phyloP scores from a whole-genome alignment of 1,140 invertebrate species.

The Drosophila asahinai region DNA sequence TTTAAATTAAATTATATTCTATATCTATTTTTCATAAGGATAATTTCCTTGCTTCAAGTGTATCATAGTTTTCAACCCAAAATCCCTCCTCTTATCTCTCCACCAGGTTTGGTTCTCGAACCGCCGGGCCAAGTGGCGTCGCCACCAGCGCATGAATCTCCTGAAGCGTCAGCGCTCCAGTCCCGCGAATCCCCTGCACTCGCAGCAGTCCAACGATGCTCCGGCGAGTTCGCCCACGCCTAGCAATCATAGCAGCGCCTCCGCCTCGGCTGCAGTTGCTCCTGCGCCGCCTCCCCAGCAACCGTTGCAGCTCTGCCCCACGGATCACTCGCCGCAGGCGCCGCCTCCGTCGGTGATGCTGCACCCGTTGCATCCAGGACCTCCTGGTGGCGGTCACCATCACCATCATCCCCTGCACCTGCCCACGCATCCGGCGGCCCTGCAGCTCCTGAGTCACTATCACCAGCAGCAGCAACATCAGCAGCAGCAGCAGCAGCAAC shows the following conservation, averaged over 20 bases:
- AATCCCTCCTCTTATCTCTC: not conserved
- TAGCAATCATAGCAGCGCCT: conserved; percentile 74
- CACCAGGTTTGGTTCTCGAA: conserved; percentile 98
- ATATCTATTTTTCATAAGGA: not conserved
- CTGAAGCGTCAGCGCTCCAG: conserved; percentile 90
- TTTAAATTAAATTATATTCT: not conserved
- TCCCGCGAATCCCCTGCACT: conserved; percentile 74
- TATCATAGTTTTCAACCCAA: not conserved
- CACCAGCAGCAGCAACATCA: conserved; percentile 72
- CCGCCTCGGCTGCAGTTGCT: conserved; percentile 55
- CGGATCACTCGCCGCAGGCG: conserved; percentile 60
- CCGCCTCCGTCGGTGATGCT: conserved; percentile 59
- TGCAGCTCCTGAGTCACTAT: conserved; percentile 72
- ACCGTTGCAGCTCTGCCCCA: conserved; percentile 41
- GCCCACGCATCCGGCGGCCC: conserved; percentile 67
- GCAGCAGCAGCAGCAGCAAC: conserved; percentile 53
- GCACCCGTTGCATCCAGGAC: conserved; percentile 59
- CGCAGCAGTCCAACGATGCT: conserved; percentile 78
- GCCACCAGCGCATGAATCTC: conserved; percentile 97
- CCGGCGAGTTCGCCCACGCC: conserved; percentile 75
- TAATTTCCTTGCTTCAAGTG: too few relatives aligned
- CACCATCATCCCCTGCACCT: conserved; percentile 65
- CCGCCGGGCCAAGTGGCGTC: conserved; percentile 98
- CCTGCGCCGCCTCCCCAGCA: conserved; percentile 57
- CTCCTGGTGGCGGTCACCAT: conserved; percentile 44